These are phyloP conservation scores for Pollenia amentaria DNA, from an alignment of 2,888 invertebrate genomes.

Conservation along the genomic window DNA sequence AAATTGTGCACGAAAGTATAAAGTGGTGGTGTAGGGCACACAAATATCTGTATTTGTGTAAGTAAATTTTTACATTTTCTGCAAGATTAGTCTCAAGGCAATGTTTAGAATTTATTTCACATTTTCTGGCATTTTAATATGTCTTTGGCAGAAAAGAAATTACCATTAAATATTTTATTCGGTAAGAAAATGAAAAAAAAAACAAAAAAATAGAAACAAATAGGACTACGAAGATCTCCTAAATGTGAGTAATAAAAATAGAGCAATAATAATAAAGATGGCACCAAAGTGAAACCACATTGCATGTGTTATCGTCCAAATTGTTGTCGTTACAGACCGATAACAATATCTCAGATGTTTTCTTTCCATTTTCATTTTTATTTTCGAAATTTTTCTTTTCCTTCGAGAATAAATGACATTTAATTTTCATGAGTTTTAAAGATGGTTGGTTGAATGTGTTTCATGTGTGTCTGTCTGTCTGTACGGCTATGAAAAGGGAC, in stretches of 20 bases:
- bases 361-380: conserved; percentile 10
- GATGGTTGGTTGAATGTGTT: conserved; percentile 37
- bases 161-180: conserved; percentile 31
- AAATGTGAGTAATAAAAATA: conserved; percentile 68
- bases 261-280: conserved; percentile 70
- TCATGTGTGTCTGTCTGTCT: background rate
- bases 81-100: background rate
- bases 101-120: conserved; percentile 7
- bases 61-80: no score
- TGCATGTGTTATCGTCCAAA: conserved; percentile 65
- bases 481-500: background rate
- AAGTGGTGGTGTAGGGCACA: no score
- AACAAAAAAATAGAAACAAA: conserved; percentile 1
- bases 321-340: conserved; percentile 66
- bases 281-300: conserved; percentile 67
- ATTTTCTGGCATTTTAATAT: conserved; percentile 9
- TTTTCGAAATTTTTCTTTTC: conserved; percentile 21
- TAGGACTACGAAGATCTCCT: conserved; percentile 17
- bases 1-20: no score
- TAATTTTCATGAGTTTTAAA: conserved; percentile 59
- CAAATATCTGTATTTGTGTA: no score
- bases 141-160: conserved; percentile 35
- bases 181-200: conserved; percentile 26
- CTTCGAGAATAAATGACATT: conserved; percentile 54
- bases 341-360: conserved; percentile 62